A percentile compares a stretch with the other conserved stretches of the same genome.
Conservation (phyloP, 2,113 vertebrate species). For the Macrotus californicus region DNA sequence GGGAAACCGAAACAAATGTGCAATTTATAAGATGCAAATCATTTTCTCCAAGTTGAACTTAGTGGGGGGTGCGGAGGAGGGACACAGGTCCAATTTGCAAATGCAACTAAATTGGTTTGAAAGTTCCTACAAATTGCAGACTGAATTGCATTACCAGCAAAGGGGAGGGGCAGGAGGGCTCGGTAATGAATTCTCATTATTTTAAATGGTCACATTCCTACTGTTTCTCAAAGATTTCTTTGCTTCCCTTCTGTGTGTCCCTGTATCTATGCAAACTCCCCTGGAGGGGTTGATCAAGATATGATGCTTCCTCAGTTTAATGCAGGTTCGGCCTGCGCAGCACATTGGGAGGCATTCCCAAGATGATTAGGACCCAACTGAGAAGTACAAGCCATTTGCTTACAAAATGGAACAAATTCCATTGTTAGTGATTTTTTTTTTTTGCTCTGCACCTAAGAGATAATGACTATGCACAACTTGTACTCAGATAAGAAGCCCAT, state of each 20-base stretch:
- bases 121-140: conserved; percentile 30
- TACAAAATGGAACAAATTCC: conserved; percentile 59
- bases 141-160: conserved; percentile 30
- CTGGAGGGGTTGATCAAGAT: conserved; percentile 19
- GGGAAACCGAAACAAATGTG: conserved; percentile 65
- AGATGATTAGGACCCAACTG: conserved; percentile 42
- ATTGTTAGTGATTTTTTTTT: conserved; percentile 53
- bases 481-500: conserved; percentile 55
- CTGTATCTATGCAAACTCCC: conserved; percentile 20
- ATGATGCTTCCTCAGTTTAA: background rate
- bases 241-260: conserved; percentile 44
- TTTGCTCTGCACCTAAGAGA: conserved; percentile 68
- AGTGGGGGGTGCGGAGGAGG: background rate
- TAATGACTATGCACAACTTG: conserved; percentile 63
- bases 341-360: background rate
- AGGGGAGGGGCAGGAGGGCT: background rate
- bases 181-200: conserved; percentile 69
- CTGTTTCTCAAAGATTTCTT: conserved; percentile 42
- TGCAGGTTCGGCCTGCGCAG: background rate
- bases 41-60: conserved; percentile 60
- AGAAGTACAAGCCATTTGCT: conserved; percentile 52
- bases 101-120: conserved; percentile 37
- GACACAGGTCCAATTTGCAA: conserved; percentile 37
- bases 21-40: conserved; percentile 71
- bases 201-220: conserved; percentile 58